phyloP scores from a whole-genome alignment of 2,888 invertebrate genomes.

The Baccha elongata region DNA sequence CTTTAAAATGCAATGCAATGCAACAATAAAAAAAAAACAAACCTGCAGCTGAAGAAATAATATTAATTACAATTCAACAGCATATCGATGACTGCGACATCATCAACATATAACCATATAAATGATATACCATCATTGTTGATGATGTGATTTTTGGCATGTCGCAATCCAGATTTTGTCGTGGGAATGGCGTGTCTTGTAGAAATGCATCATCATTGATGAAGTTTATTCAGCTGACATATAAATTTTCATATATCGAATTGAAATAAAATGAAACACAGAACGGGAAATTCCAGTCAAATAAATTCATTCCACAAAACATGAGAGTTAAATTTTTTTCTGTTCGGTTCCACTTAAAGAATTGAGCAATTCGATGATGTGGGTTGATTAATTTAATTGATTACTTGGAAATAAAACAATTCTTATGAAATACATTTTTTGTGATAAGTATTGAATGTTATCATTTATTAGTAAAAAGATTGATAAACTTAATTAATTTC shows the following conservation, averaged over 20 bases:
- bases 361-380: background rate
- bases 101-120: background rate
- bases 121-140: background rate
- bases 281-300: background rate
- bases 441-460: too few relatives aligned
- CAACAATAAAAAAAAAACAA: constrained; percentile 10
- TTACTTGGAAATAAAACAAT: background rate
- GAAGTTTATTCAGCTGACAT: background rate
- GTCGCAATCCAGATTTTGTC: constrained; percentile 47
- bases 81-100: constrained; percentile 49
- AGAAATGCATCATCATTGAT: constrained; percentile 30
- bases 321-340: too few relatives aligned
- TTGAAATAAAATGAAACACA: constrained; percentile 15
- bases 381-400: constrained; percentile 27
- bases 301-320: background rate
- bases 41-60: constrained; percentile 42
- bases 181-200: constrained; percentile 38
- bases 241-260: constrained; percentile 15
- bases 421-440: too few relatives aligned
- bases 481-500: too few relatives aligned
- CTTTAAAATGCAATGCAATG: constrained; percentile 39
- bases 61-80: constrained; percentile 31
- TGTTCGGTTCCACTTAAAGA: constrained; percentile 13
- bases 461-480: too few relatives aligned
- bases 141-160: constrained; percentile 58